Evolutionary conservation across 2,888 invertebrate species (phyloP).

Genomic region (Lepetodrilus schrolli): DNA sequence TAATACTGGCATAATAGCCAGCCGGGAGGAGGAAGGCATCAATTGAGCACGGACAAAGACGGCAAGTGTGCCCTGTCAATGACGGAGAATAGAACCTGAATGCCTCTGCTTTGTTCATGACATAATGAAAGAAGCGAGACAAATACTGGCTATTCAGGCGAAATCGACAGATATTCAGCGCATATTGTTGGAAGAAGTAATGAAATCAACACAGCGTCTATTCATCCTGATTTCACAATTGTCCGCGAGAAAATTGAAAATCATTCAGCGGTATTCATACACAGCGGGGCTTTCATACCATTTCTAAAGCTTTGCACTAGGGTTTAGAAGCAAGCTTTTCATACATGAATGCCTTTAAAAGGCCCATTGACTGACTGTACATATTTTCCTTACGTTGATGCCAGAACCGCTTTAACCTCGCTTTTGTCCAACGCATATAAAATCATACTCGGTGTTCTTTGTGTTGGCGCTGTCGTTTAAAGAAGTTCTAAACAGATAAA

Average conservation of each 20-base stretch:
- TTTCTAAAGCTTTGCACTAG: slow-evolving; percentile 57
- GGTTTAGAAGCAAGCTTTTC: slow-evolving; percentile 53
- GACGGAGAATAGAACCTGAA: slow-evolving; percentile 56
- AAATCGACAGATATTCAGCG: slow-evolving; percentile 65
- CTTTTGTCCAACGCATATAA: slow-evolving; percentile 36
- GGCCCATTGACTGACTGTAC: slow-evolving; percentile 37
- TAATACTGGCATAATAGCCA: slow-evolving; percentile 43
- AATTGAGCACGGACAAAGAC: slow-evolving; percentile 56
- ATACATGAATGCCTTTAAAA: slow-evolving; percentile 53
- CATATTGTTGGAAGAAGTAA: slow-evolving; percentile 64
- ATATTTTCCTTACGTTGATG: slow-evolving; percentile 37
- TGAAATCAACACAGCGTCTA: slow-evolving; percentile 70
- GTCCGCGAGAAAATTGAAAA: slow-evolving; percentile 73
- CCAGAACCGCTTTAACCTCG: slow-evolving; percentile 31
- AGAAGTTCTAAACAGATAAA: slow-evolving; percentile 27
- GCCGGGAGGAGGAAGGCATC: slow-evolving; percentile 46
- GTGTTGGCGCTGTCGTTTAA: slow-evolving; percentile 28
- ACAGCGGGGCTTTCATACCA: slow-evolving; percentile 51
- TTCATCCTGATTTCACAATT: slow-evolving; percentile 68
- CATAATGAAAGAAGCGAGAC: slow-evolving; percentile 67
- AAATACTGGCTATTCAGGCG: slow-evolving; percentile 67
- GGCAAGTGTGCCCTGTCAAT: slow-evolving; percentile 52
- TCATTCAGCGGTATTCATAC: slow-evolving; percentile 65
- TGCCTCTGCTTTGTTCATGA: slow-evolving; percentile 59
- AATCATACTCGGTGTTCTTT: slow-evolving; percentile 38